phyloP scores from a whole-genome alignment of 2,113 vertebrate species.

The Callipepla squamata region DNA sequence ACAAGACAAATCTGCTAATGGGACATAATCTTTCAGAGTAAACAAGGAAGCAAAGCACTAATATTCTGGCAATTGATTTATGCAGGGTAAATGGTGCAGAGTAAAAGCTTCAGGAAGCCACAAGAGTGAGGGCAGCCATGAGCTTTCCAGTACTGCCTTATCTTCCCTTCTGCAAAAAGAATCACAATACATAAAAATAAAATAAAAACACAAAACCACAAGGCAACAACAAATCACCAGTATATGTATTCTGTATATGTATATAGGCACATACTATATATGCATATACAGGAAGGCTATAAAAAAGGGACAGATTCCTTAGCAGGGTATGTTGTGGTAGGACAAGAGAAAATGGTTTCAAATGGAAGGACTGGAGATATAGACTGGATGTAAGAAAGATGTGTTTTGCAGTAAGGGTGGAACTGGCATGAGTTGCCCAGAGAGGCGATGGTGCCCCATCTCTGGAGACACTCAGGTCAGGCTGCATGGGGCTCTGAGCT shows the following conservation, averaged over 20 bases:
- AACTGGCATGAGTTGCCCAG: no score
- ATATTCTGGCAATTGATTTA: constrained; percentile 65
- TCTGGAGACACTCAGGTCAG: no score
- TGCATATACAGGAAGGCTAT: background rate
- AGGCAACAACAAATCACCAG: background rate
- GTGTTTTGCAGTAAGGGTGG: no score
- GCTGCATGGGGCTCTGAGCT: no score
- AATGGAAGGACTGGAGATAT: no score
- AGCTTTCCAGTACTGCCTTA: background rate
- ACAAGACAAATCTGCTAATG: constrained; percentile 70
- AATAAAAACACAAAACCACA: no score
- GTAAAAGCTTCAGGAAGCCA: constrained; percentile 40
- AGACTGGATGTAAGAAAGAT: no score
- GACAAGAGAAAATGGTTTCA: no score
- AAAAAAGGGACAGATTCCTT: no score
- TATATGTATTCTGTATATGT: background rate
- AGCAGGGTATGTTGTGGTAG: no score
- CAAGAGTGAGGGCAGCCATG: background rate
- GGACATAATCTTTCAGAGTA: constrained; percentile 59
- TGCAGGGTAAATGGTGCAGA: constrained; percentile 61
- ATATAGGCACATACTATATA: background rate
- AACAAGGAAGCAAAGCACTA: constrained; percentile 61
- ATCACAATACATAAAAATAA: no score
- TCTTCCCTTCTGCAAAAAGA: background rate
- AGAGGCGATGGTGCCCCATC: no score